Conservation (phyloP, 2,888 invertebrate species). For the Autographa gamma region DNA sequence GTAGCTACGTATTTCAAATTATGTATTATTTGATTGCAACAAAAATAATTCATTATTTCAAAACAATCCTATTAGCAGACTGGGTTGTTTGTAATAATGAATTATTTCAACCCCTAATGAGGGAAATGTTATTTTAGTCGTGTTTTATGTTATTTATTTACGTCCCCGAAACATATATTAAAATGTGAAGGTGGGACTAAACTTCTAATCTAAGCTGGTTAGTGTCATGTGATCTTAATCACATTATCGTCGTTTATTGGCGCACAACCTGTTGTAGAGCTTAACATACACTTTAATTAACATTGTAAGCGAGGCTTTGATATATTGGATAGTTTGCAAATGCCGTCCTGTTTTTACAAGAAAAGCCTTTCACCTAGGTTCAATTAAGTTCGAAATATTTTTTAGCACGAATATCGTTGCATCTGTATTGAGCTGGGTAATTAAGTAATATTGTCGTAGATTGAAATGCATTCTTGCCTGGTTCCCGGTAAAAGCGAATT, state of each 20-base stretch:
- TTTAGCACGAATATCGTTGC: too few relatives aligned
- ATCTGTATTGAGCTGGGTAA: too few relatives aligned
- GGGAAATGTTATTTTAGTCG: neutral
- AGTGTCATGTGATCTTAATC: constrained; percentile 11
- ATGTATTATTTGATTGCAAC: too few relatives aligned
- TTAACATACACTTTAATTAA: constrained; percentile 2
- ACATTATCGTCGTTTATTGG: constrained; percentile 15
- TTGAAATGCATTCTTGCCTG: too few relatives aligned
- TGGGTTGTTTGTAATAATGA: neutral
- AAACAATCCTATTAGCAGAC: too few relatives aligned
- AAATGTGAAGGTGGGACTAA: neutral
- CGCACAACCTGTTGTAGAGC: neutral
- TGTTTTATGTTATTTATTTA: neutral
- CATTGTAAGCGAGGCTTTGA: neutral
- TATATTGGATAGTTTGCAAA: neutral
- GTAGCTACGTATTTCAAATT: too few relatives aligned
- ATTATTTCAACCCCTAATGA: too few relatives aligned
- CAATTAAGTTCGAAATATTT: too few relatives aligned
- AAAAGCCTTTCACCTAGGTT: neutral
- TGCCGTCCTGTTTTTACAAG: neutral
- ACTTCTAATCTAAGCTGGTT: constrained; percentile 7
- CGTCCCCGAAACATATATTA: neutral
- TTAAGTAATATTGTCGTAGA: too few relatives aligned
- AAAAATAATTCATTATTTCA: too few relatives aligned
- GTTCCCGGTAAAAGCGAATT: too few relatives aligned